Conservation (phyloP, 1,140 invertebrate species). For the Anastrepha ludens region DNA sequence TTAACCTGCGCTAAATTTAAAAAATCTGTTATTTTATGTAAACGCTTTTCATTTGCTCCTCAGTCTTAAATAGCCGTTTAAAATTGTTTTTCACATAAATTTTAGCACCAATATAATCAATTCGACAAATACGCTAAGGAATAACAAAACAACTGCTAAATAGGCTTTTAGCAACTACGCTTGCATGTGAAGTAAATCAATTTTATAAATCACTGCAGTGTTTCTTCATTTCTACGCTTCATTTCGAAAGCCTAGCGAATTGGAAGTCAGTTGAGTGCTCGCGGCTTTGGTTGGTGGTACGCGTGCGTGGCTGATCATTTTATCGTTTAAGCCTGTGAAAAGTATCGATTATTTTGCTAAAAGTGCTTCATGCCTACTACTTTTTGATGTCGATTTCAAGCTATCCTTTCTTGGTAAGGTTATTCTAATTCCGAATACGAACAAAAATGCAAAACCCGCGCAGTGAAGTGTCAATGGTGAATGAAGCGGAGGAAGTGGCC, state of each 20-base stretch:
- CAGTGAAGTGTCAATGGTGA: conserved; percentile 66
- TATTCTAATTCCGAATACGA: not conserved
- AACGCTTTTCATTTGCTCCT: not conserved
- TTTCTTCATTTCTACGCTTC: conserved; percentile 11
- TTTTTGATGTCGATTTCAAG: not conserved
- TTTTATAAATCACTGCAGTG: not conserved
- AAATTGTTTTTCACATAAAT: not conserved
- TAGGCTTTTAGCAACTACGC: conserved; percentile 22
- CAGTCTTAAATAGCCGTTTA: not conserved
- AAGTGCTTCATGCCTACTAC: not conserved
- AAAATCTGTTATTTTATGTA: not conserved
- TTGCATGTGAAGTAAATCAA: not conserved
- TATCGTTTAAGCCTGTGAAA: not conserved
- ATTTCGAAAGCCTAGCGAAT: not conserved
- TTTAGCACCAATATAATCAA: conserved; percentile 39
- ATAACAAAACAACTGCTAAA: not conserved
- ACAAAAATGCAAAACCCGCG: conserved; percentile 28
- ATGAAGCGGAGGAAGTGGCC: conserved; percentile 60
- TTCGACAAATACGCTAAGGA: not conserved
- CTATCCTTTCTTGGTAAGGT: not conserved
- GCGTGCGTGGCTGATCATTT: not conserved
- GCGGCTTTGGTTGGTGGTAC: not conserved
- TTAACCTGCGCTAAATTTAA: not conserved
- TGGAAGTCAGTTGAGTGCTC: conserved; percentile 9
- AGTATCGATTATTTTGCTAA: not conserved